Evolutionary conservation across 2,888 invertebrate genomes (phyloP).

Genomic region (Parnassius orleans): DNA sequence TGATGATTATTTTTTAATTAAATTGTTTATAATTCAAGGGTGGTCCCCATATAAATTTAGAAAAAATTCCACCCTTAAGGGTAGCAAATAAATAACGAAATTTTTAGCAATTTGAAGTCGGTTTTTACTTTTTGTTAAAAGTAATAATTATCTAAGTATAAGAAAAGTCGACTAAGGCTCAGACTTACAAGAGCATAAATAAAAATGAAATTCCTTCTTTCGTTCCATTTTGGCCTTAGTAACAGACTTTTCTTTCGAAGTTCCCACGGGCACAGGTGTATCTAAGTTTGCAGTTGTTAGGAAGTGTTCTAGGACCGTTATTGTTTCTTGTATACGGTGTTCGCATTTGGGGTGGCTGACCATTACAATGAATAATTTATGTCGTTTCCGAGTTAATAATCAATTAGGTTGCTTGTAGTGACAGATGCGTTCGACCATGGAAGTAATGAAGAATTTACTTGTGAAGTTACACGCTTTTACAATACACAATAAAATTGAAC

Average conservation of each 20-base stretch:
- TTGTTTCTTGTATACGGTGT: constrained; percentile 36
- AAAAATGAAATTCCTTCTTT: not conserved
- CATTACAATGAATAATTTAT: constrained; percentile 52
- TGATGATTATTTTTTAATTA: no score
- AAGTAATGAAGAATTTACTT: constrained; percentile 11
- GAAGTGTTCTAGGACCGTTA: constrained; percentile 36
- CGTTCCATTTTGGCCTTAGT: not conserved
- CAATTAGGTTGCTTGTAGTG: constrained; percentile 31
- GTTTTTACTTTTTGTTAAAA: no score
- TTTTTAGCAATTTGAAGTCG: no score
- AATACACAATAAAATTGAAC: no score
- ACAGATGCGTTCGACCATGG: constrained; percentile 30
- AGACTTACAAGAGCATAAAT: not conserved
- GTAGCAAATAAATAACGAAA: no score
- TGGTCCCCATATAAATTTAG: no score
- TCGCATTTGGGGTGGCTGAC: constrained; percentile 37
- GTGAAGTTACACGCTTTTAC: not conserved
- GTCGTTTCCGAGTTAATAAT: constrained; percentile 39
- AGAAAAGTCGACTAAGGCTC: no score
- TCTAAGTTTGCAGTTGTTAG: constrained; percentile 31
- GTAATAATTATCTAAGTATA: no score
- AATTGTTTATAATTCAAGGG: no score
- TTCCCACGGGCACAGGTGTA: constrained; percentile 54
- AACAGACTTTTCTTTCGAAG: constrained; percentile 8
- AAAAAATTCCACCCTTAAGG: no score